These are phyloP conservation scores for Pseudolycoriella hygida DNA, from an alignment of 2,888 invertebrate genomes.

Conservation along the genomic window DNA sequence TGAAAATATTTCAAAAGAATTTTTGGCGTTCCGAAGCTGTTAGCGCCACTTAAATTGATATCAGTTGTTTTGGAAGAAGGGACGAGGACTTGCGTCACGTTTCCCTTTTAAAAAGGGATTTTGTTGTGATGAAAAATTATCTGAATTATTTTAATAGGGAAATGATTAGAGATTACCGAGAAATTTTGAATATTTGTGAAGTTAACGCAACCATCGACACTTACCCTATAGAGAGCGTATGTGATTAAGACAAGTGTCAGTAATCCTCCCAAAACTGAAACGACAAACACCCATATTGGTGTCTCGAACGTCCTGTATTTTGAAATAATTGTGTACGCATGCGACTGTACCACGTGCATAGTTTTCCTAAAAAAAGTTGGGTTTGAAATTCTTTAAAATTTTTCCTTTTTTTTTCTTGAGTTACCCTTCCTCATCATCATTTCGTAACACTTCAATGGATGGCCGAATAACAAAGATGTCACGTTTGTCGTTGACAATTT, in stretches of 20 bases:
- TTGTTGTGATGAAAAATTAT: no score
- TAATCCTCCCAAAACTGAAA: constrained; percentile 28
- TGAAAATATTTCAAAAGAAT: no score
- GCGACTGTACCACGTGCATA: constrained; percentile 18
- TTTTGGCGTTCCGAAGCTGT: no score
- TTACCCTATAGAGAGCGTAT: constrained; percentile 25
- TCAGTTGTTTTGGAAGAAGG: no score
- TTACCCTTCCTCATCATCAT: constrained; percentile 14
- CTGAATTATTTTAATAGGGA: no score
- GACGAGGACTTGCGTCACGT: no score
- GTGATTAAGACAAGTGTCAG: constrained; percentile 25
- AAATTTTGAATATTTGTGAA: no score
- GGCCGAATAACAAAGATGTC: constrained; percentile 26
- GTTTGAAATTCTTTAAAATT: neutral
- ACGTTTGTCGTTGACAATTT: constrained; percentile 26
- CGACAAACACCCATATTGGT: constrained; percentile 30
- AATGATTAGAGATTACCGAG: no score
- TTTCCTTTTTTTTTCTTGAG: neutral
- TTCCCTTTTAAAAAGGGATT: no score
- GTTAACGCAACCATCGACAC: constrained; percentile 6
- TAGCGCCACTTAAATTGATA: no score
- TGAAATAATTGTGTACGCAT: constrained; percentile 27
- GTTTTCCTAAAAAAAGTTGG: constrained; percentile 12
- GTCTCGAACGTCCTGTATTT: constrained; percentile 21
- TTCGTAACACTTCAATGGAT: constrained; percentile 19